Evolutionary conservation across 2,888 invertebrate genomes (phyloP), one percentile per base, ranked within the genome.

Genomic region (Blomia tropicalis): DNA sequence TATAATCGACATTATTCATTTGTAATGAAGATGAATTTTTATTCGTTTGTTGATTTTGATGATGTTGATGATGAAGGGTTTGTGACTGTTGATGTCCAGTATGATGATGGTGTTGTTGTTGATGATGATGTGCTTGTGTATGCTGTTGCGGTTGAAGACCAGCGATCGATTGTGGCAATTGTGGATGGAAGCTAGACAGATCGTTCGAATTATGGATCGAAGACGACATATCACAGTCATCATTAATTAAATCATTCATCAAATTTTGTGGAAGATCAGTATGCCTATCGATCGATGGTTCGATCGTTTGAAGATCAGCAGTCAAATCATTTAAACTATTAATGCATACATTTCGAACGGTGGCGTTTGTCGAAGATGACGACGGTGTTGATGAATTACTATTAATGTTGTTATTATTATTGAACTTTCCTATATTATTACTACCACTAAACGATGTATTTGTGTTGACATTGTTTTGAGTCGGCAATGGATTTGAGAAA

Each of bases 251-350:
- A 32, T 64, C 66, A 30, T 63, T 41, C 23, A 67, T 58, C 27
- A 66, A 67, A 36, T 67, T 65, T 60, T 65, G 66, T 59, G 14
- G 22, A n/a, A 60, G 32, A 22, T 60, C 60, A n/a, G 54, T 7
- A 23, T 60, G 51, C n/a, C 14, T 11, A 27, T 51, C 53, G 19
- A 61, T 54, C n/a, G 61, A 54, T 22, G 61, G 54, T 32, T 54
- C 61, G 14, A 61, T 61, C 5, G 61, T 54, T n/a, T 61, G 54
- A 19, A 54, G 25, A 54, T 54, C 54, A n/a, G 11, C 25, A 54
- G 5, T 54, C 22, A 23, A 31, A 30, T 54, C 25, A 19, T 27
- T 27, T 27, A 54, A 43, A 61, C 36, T 29, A 27, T 54, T n/a
- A 32, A 22, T 22, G 32, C 56, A 25, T 43, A 56, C 25, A 62